Evolutionary conservation across 37 sponge, comb jelly and placozoan species (phyloP).

Genomic region (Lycopodina hypogea): DNA sequence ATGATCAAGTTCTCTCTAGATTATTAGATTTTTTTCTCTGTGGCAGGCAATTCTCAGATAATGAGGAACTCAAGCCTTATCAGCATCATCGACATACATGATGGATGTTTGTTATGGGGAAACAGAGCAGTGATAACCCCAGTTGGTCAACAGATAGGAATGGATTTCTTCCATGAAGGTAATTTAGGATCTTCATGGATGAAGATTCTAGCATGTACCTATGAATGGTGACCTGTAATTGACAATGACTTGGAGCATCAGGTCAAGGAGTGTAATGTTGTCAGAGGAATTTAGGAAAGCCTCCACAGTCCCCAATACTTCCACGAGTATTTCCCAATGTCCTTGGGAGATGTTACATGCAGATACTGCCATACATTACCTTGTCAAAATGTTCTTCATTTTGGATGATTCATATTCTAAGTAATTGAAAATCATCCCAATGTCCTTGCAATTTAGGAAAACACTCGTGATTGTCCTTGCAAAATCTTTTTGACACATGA

Average conservation of each 20-base stretch:
- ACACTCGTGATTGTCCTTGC: not conserved
- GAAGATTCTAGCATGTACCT: not conserved
- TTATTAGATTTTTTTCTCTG: too few relatives aligned
- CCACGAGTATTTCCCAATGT: not conserved
- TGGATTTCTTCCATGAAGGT: too few relatives aligned
- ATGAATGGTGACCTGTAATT: conserved; percentile 16
- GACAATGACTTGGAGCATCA: not conserved
- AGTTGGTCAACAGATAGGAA: too few relatives aligned
- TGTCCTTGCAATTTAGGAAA: not conserved
- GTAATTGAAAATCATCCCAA: not conserved
- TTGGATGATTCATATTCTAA: conserved; percentile 23
- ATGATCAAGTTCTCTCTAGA: too few relatives aligned
- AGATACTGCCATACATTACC: conserved; percentile 5
- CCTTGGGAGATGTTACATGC: conserved; percentile 5
- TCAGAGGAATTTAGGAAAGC: not conserved
- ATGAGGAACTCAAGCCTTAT: too few relatives aligned
- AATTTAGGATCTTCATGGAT: too few relatives aligned
- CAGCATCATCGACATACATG: too few relatives aligned
- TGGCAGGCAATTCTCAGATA: too few relatives aligned
- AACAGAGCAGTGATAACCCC: too few relatives aligned
- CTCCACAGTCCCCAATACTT: conserved; percentile 2
- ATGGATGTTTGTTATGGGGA: too few relatives aligned
- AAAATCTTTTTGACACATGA: conserved; percentile 25
- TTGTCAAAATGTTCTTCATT: conserved; percentile 13
- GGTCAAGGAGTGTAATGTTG: not conserved